Base-by-base conservation (phyloP, 1,140 invertebrate genomes). In the Eupeodes corollae region DNA sequence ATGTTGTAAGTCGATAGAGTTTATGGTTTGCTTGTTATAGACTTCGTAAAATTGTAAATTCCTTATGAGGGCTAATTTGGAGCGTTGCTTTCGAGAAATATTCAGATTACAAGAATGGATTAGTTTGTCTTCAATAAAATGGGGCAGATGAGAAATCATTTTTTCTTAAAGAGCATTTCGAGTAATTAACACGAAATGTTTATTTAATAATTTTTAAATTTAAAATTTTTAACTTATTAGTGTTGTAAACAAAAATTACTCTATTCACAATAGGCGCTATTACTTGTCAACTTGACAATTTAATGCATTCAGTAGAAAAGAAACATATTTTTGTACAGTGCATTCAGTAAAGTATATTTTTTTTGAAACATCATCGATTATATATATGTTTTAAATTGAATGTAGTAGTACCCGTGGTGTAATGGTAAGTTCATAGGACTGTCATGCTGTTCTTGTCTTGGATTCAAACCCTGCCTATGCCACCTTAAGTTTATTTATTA, bases 1-100 rank as follows among this genome's bases (percentile, higher is more conserved):
- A n/a, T 30, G 19, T 5, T 13, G 12, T 14, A 51, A 42, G 19
- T 51, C 46, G 34, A 48, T 45, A 12, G 30, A 34, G 13, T 39
- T 44, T 13, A 51, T 31, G 16, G 45, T 30, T 45, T 39, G 34
- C 45, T 51, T 51, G 10, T 42, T 35, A 19, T 34, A 32, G 21
- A 51, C 47, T 42, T 44, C 41, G n/a, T 44, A 48, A 6, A 47
- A 51, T 44, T 47, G 47, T 26, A 44, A 42, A 42, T 48, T 48
- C 26, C 40, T 42, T n/a, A 43, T 42, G 12, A 51, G 16, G 31
- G 44, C 46, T 13, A 35, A 32, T 12, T 21, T 44, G 6, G 47
- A 44, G 12, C 40, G 43, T 9, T 49, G 15, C 21, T 21, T 42
- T 16, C 30, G 13, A 15, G 42, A 14, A 16, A 37, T 14, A 19